Conservation (phyloP, 2,797 vertebrate species). For the Sphaeramia orbicularis region DNA sequence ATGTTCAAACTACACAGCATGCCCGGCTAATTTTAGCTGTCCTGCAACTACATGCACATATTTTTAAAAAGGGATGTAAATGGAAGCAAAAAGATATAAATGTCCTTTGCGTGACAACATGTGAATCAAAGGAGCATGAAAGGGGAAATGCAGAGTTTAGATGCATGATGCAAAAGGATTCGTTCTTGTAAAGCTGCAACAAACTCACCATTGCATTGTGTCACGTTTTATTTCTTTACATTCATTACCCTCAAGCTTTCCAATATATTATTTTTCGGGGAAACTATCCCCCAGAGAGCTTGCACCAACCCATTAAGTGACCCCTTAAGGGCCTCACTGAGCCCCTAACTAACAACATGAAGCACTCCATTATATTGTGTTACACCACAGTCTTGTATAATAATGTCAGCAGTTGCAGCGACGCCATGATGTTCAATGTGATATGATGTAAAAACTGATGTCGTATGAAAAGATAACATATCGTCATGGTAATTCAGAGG, state of each 20-base stretch:
- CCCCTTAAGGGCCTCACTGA: slow-evolving; percentile 7
- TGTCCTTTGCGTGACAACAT: too few relatives aligned
- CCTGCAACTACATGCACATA: too few relatives aligned
- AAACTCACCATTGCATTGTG: too few relatives aligned
- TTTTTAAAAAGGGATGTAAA: too few relatives aligned
- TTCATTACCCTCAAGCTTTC: not conserved
- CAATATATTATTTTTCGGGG: not conserved
- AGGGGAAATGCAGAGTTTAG: too few relatives aligned
- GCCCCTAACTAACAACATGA: slow-evolving; percentile 20
- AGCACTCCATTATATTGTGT: slow-evolving; percentile 13
- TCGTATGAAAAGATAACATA: slow-evolving; percentile 16
- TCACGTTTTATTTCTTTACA: not conserved
- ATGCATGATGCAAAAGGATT: too few relatives aligned
- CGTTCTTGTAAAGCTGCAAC: too few relatives aligned
- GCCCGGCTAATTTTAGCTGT: too few relatives aligned
- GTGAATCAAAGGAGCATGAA: too few relatives aligned
- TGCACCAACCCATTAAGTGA: slow-evolving; percentile 10
- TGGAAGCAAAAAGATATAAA: too few relatives aligned
- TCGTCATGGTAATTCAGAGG: not conserved
- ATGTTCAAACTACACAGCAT: too few relatives aligned
- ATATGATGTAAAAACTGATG: not conserved
- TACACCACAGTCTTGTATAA: slow-evolving; percentile 1
- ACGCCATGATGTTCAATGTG: not conserved
- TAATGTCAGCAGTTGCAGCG: not conserved
- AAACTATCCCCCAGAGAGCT: not conserved